Base-by-base conservation (phyloP, 1,140 invertebrate genomes). In the Planococcus citri region DNA sequence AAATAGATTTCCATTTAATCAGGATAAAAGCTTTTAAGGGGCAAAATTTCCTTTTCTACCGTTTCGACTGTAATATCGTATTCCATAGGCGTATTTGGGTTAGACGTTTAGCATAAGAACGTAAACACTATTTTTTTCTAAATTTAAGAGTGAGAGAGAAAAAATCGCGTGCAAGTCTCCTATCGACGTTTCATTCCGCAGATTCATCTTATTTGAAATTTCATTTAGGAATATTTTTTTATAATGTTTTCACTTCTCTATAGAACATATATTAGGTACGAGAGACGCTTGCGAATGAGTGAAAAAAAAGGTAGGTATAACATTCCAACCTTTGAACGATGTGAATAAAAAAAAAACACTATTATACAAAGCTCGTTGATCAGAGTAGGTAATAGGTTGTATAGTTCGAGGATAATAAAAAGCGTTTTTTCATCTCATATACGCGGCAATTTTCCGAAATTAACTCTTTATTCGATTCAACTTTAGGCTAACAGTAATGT, bases 1-100 rank as follows among this genome's bases (percentile, higher is more conserved):
- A 51, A 51, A 51, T 51, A 51, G 41, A 20, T 51, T 51, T 51
- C 41, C 41, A 51, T 51, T 51, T 51, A 51, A 51, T 51, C 41
- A 51, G 41, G 41, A 51, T 51, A 51, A 51, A 51, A 51, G 41
- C 41, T 51, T 51, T 51, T 51, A 51, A 51, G 41, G 41, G 41
- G 41, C 41, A 51, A 51, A 51, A 17, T 51, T 51, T 51, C 41
- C 41, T 51, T 51, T n/a, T 17, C 41, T 51, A n/a, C 41, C 41
- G 41, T 51, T 51, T 9, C 41, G 12, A 51, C 10, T 20, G 41
- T 51, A 51, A 51, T 51, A 51, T 51, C 41, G 41, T 51, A 51
- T 51, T 51, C 41, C 41, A 51, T 51, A 51, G 41, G 41, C 41
- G 41, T 51, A 51, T 51, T 51, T 20, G 41, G 41, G 41, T 51